Percentiles rank a stretch among this genome's conserved stretches.
Conservation (phyloP, 2,888 invertebrate genomes). For the Eueremaeus valkanovi region DNA sequence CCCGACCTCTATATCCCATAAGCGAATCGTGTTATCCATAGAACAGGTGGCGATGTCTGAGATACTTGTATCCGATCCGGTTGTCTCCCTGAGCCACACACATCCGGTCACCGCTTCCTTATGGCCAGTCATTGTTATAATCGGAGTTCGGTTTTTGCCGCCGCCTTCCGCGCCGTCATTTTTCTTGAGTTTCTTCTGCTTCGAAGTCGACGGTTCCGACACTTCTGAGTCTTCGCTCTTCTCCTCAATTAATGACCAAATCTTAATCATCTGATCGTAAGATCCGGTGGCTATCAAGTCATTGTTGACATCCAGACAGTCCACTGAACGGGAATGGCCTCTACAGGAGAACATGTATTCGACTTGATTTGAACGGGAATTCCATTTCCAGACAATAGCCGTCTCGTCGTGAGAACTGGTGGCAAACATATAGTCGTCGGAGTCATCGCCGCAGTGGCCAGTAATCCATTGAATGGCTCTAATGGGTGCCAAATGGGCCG, state of each 20-base stretch:
- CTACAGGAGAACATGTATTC: slow-evolving; percentile 75
- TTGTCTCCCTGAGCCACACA: slow-evolving; percentile 61
- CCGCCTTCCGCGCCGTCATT: slow-evolving; percentile 48
- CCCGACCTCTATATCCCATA: slow-evolving; percentile 87
- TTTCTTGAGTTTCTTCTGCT: slow-evolving; percentile 41
- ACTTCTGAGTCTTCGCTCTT: slow-evolving; percentile 48
- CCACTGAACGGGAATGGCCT: slow-evolving; percentile 88
- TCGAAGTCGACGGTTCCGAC: slow-evolving; percentile 47
- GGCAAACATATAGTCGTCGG: slow-evolving; percentile 49
- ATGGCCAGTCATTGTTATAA: slow-evolving; percentile 84
- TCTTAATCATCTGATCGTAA: slow-evolving; percentile 85
- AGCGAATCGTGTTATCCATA: slow-evolving; percentile 90
- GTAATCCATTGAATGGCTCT: slow-evolving; percentile 85
- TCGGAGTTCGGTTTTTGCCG: slow-evolving; percentile 60
- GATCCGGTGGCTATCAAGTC: slow-evolving; percentile 70
- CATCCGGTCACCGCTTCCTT: slow-evolving; percentile 73
- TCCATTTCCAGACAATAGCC: slow-evolving; percentile 84
- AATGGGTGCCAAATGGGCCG: slow-evolving; percentile 79
- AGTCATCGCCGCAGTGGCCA: background rate
- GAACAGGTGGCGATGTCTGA: slow-evolving; percentile 63
- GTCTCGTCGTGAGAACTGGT: slow-evolving; percentile 86
- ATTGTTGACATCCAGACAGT: slow-evolving; percentile 64
- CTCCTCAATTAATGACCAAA: slow-evolving; percentile 65
- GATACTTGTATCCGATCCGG: slow-evolving; percentile 58
- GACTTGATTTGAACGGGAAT: slow-evolving; percentile 66